These are phyloP conservation scores for Takifugu flavidus DNA, from an alignment of 2,113 vertebrate genomes.

Conservation along the genomic window DNA sequence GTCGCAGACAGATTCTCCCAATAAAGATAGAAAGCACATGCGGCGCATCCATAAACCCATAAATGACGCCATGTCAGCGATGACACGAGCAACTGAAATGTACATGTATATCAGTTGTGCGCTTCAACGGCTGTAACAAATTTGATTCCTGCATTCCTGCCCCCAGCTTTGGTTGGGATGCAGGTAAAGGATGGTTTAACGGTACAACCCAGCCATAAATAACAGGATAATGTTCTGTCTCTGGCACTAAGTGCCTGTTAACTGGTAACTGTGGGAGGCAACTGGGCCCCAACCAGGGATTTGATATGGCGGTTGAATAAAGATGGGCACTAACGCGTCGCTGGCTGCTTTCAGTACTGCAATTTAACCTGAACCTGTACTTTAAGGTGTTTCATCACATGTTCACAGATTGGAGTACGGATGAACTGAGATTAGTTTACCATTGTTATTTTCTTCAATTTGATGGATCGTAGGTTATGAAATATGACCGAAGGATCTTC, in stretches of 20 bases:
- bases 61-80: slow-evolving; percentile 31
- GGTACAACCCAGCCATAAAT: slow-evolving; percentile 28
- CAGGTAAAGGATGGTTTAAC: slow-evolving; percentile 32
- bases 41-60: slow-evolving; percentile 33
- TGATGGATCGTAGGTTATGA: too few species aligned
- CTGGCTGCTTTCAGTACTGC: neutral
- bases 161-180: slow-evolving; percentile 34
- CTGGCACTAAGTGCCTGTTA: slow-evolving; percentile 59
- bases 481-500: too few species aligned
- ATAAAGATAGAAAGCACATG: slow-evolving; percentile 50
- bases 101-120: slow-evolving; percentile 20
- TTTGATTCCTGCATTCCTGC: slow-evolving; percentile 1
- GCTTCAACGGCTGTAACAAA: slow-evolving; percentile 29
- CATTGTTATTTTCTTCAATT: too few species aligned
- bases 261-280: slow-evolving; percentile 37
- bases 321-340: slow-evolving; percentile 14
- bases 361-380: too few species aligned
- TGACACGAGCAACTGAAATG: slow-evolving; percentile 5
- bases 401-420: too few species aligned
- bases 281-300: slow-evolving; percentile 53
- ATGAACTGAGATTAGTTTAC: too few species aligned
- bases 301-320: slow-evolving; percentile 33
- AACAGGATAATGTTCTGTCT: slow-evolving; percentile 49
- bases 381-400: too few species aligned
- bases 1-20: slow-evolving; percentile 50